These are phyloP conservation scores for Diglossa cyanea DNA, from an alignment of 2,797 vertebrate species.

Conservation along the genomic window DNA sequence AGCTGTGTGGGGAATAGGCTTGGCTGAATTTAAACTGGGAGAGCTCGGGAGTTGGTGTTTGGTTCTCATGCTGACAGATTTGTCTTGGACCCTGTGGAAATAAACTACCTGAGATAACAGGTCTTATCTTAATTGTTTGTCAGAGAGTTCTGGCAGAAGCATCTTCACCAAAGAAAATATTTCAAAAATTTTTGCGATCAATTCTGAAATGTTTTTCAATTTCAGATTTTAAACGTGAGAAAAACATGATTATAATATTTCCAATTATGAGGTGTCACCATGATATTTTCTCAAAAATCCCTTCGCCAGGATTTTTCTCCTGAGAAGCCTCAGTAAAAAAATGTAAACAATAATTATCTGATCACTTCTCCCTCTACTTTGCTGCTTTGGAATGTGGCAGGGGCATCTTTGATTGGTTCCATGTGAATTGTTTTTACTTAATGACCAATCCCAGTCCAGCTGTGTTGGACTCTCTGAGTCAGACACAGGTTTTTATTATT, in stretches of 20 bases:
- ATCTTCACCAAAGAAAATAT: neutral
- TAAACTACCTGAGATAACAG: neutral
- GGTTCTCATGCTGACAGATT: neutral
- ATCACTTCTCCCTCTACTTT: too few species aligned
- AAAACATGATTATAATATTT: neutral
- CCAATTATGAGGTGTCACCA: neutral
- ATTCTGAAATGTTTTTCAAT: neutral
- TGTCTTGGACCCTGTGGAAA: neutral
- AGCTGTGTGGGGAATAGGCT: fast-evolving
- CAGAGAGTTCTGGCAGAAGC: fast-evolving
- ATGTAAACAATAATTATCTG: too few species aligned
- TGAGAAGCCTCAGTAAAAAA: too few species aligned
- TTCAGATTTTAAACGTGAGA: neutral
- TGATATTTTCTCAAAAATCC: too few species aligned
- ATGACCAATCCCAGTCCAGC: too few species aligned
- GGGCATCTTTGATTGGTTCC: too few species aligned
- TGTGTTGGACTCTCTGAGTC: too few species aligned
- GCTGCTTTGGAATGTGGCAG: too few species aligned
- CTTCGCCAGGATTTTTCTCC: too few species aligned
- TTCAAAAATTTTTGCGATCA: neutral
- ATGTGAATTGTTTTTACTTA: too few species aligned
- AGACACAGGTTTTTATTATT: too few species aligned
- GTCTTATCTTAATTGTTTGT: neutral
- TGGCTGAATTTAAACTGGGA: neutral
- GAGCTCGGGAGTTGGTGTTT: neutral